Conservation (phyloP, 35 echinoderm and acorn worm genomes). For the Lytechinus pictus region DNA sequence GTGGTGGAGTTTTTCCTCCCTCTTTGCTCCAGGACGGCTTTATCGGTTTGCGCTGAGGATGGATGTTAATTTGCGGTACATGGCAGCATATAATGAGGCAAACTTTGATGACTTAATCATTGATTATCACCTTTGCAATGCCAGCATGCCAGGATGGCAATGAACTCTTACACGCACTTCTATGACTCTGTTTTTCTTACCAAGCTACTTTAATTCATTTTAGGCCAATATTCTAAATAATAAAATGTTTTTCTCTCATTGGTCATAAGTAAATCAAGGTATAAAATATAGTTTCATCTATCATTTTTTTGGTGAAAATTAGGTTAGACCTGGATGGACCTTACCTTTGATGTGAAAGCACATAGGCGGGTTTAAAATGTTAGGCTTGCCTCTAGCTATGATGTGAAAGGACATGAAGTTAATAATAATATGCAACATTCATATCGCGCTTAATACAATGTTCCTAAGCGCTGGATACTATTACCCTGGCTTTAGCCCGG, state of each 20-base stretch:
- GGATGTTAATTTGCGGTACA: conserved; percentile 11
- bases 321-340: too few species aligned
- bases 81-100: not conserved
- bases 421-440: too few species aligned
- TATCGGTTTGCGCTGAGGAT: not conserved
- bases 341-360: too few species aligned
- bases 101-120: not conserved
- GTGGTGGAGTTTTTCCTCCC: not conserved
- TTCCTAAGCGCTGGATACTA: too few species aligned
- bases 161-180: not conserved
- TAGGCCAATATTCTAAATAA: not conserved
- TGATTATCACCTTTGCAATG: not conserved
- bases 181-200: not conserved
- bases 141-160: not conserved
- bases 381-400: too few species aligned
- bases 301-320: too few species aligned
- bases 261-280: too few species aligned
- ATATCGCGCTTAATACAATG: too few species aligned
- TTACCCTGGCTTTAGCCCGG: too few species aligned
- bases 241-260: not conserved
- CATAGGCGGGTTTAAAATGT: too few species aligned
- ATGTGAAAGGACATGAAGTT: too few species aligned
- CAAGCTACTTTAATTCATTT: not conserved
- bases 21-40: not conserved
- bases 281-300: too few species aligned